Evolutionary conservation across 2,113 vertebrate species (phyloP).

Genomic region (Colossoma macropomum): DNA sequence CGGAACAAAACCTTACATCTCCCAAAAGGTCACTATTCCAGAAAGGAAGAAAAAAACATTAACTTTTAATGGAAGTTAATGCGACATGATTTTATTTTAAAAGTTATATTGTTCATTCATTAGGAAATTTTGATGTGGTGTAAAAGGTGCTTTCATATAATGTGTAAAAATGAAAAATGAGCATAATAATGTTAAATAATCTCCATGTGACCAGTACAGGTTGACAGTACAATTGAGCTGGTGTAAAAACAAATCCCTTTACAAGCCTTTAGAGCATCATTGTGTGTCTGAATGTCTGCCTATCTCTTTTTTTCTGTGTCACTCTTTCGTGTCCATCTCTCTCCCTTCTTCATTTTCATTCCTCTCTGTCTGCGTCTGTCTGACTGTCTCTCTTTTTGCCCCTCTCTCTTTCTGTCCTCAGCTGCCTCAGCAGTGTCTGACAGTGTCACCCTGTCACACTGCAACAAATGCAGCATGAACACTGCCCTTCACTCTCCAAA

Average conservation of each 20-base stretch:
- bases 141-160: too few species aligned
- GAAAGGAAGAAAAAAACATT: neutral
- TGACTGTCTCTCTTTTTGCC: neutral
- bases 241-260: neutral
- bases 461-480: conserved; percentile 30
- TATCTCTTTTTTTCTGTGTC: neutral
- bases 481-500: neutral
- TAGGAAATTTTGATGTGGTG: too few species aligned
- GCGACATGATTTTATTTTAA: neutral
- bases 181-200: neutral
- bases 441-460: conserved; percentile 23
- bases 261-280: neutral
- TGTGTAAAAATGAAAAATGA: too few species aligned
- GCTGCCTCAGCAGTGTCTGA: conserved; percentile 17
- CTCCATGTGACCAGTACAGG: neutral
- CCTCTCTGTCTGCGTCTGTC: neutral
- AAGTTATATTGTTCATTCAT: too few species aligned
- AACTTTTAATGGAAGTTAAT: neutral
- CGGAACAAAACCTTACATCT: too few species aligned
- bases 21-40: neutral
- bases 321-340: neutral
- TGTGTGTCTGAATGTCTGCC: neutral
- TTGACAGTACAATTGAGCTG: neutral
- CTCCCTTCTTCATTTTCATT: neutral
- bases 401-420: neutral